These are phyloP conservation scores for Nerophis ophidion DNA, from an alignment of 2,113 vertebrate species.

Conservation along the genomic window DNA sequence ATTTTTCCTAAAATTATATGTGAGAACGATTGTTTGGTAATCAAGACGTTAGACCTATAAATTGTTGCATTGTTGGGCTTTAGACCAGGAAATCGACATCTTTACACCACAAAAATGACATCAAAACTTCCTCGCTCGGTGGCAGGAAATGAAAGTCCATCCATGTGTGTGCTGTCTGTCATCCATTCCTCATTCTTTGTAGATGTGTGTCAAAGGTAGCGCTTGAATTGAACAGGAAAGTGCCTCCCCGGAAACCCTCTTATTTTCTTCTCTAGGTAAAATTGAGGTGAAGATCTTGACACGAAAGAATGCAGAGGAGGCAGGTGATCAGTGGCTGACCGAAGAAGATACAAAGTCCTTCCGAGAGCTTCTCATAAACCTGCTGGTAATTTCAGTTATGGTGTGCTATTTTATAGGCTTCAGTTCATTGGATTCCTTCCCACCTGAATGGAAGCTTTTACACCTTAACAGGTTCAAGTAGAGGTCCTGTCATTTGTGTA, in stretches of 20 bases:
- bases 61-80: background rate
- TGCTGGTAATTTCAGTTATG: conserved; percentile 73
- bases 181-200: conserved; percentile 23
- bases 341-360: conserved; percentile 90
- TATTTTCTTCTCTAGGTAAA: conserved; percentile 71
- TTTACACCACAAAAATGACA: background rate
- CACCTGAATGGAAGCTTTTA: background rate
- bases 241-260: too few relatives aligned
- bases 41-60: background rate
- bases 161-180: conserved; percentile 33
- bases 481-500: background rate
- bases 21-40: background rate
- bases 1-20: background rate
- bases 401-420: background rate
- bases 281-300: conserved; percentile 93
- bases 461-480: too few relatives aligned
- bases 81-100: background rate
- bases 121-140: too few relatives aligned
- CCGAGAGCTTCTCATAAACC: conserved; percentile 89
- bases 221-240: background rate
- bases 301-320: conserved; percentile 74
- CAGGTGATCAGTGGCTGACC: conserved; percentile 84
- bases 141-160: conserved; percentile 12
- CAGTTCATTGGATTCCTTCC: background rate
- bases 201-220: background rate